phyloP scores from a whole-genome alignment of 2,888 invertebrate genomes.

The Acanthosepion pharaonis region DNA sequence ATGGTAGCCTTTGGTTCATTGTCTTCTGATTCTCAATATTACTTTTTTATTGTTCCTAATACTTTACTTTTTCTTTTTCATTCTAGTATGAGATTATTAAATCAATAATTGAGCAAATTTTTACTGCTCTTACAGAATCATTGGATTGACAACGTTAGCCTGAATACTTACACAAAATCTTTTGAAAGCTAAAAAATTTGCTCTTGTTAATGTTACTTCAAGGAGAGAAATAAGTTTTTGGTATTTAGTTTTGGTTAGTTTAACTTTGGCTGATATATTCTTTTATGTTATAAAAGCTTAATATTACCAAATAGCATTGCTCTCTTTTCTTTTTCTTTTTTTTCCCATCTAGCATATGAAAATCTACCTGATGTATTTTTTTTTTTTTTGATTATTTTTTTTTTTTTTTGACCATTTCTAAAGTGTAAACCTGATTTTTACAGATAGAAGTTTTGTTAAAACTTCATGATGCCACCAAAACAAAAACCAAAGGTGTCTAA shows the following conservation, averaged over 20 bases:
- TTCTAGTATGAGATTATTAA: too few relatives aligned
- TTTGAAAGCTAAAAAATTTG: not conserved
- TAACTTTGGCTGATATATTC: too few relatives aligned
- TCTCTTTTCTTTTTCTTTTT: not conserved
- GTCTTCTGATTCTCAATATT: too few relatives aligned
- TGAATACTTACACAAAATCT: too few relatives aligned
- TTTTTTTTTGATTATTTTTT: too few relatives aligned
- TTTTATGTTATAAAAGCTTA: too few relatives aligned
- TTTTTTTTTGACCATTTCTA: not conserved
- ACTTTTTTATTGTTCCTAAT: too few relatives aligned
- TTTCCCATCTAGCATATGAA: not conserved
- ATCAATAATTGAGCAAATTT: too few relatives aligned
- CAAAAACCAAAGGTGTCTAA: not conserved
- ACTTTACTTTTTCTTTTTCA: too few relatives aligned
- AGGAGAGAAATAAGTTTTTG: not conserved
- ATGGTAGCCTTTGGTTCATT: too few relatives aligned
- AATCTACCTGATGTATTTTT: not conserved
- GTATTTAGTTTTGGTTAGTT: not conserved
- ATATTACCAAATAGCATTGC: slow-evolving; percentile 2
- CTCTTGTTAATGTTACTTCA: not conserved
- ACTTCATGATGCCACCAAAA: not conserved
- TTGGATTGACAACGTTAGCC: too few relatives aligned
- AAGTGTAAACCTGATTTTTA: not conserved
- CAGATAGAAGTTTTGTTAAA: slow-evolving; percentile 12
- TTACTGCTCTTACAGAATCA: too few relatives aligned